Percentiles rank a stretch among this genome's conserved stretches.
phyloP scores from a whole-genome alignment of 2,113 vertebrate genomes.

The Hippocampus mohnikei region DNA sequence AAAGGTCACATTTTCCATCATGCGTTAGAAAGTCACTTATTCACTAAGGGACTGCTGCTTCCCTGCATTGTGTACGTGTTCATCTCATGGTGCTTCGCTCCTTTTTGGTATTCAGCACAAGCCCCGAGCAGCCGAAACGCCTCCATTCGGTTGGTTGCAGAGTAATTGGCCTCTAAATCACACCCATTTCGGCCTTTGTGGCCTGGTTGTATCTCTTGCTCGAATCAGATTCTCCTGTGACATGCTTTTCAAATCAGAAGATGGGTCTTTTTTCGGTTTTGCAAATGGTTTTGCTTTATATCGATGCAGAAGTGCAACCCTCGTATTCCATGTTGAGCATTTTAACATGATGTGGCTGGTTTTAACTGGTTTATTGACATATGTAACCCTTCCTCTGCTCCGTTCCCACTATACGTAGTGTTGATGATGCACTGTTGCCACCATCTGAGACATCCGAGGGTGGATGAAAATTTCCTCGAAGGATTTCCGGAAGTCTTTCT shows the following conservation, averaged over 20 bases:
- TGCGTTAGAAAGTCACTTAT: not conserved
- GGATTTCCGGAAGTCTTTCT: too few species aligned
- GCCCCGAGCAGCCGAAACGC: constrained; percentile 10
- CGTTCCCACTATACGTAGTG: too few species aligned
- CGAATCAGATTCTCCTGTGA: constrained; percentile 3
- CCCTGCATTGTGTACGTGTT: constrained; percentile 2
- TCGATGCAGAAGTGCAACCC: not conserved
- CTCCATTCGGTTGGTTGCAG: constrained; percentile 5
- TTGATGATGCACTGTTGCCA: too few species aligned
- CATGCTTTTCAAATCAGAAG: not conserved
- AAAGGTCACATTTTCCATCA: constrained; percentile 3
- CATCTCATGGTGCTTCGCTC: not conserved
- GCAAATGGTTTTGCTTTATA: not conserved
- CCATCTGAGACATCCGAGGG: too few species aligned
- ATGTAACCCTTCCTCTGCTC: too few species aligned
- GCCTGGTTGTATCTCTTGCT: not conserved
- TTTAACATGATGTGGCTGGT: not conserved
- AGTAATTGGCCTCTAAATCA: constrained; percentile 27
- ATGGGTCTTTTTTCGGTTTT: not conserved
- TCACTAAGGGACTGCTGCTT: constrained; percentile 1
- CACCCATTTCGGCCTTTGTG: constrained; percentile 3
- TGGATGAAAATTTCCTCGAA: too few species aligned
- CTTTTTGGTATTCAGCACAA: constrained; percentile 12
- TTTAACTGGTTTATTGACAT: not conserved
- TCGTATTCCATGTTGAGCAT: not conserved